Base-by-base conservation (phyloP, 2,888 invertebrate species). In the Melieria picta region DNA sequence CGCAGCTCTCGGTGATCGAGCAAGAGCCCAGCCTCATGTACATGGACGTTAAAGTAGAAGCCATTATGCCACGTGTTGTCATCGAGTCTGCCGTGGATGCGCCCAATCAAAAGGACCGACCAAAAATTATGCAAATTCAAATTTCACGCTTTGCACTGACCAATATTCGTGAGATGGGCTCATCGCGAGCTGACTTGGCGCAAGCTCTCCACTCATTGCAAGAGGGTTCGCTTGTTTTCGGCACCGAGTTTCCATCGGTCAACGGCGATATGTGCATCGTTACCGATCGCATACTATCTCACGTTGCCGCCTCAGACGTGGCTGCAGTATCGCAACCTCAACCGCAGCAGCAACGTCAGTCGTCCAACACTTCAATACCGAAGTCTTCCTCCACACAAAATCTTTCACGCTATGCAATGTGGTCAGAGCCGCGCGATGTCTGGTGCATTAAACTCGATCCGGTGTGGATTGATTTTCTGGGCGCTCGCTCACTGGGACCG, bases 361-460 rank as follows among this genome's bases (percentile, higher is more conserved):
- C 7, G 16, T 58, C 56, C 30, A 30, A 30, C 30, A 72, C 72
- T 55, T 71, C 81, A 11, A 71, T 83, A 69, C 80, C 81, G 7
- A 80, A 81, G 78, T 85, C 83, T 46, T 79, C 80, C 10, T 84
- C 84, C 57, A 78, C 81, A 60, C 82, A 85, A 78, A 85, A 82
- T 75, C 79, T 87, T 45, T 82, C 86, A 71, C 83, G 87, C 1
- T 90, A 90, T 80, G 80, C 90, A 69, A 84, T 95, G 68, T 96
- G 96, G 95, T 91, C 92, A 0, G 95, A 95, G 84, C 92, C 92
- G n/a, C 91, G 94, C 77, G 92, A 94, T 79, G 91, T 98, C 10
- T 98, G 97, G 94, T 95, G 94, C 84, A 90, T 95, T 11, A 90
- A 92, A 79, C 89, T 94, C 57, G 97, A 98, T 84, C 97, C 98